A percentile compares a stretch with the other conserved stretches of the same genome.
phyloP scores from a whole-genome alignment of 2,888 invertebrate genomes.

The Diploptera punctata region DNA sequence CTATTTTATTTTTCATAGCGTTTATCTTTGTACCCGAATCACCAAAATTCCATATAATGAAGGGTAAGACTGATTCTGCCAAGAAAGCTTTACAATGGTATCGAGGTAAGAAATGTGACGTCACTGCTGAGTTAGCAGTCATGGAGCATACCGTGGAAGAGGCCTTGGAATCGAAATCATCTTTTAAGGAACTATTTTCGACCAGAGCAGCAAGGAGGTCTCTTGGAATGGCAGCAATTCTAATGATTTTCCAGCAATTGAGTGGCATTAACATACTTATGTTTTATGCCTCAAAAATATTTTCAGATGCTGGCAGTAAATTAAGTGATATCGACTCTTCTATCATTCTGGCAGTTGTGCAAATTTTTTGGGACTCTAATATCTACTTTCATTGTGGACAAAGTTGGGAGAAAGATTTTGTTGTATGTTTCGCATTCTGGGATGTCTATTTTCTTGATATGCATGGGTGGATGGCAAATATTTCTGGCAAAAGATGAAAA shows the following conservation, averaged over 20 bases:
- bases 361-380: constrained; percentile 41
- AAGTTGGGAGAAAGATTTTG: constrained; percentile 42
- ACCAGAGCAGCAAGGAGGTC: constrained; percentile 28
- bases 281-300: constrained; percentile 45
- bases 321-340: constrained; percentile 45
- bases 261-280: constrained; percentile 44
- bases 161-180: constrained; percentile 52
- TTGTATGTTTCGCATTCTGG: constrained; percentile 41
- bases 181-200: constrained; percentile 39
- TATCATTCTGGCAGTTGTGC: constrained; percentile 46
- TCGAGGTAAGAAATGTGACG: constrained; percentile 73
- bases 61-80: constrained; percentile 68
- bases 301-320: constrained; percentile 39
- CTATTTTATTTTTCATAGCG: constrained; percentile 70
- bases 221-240: constrained; percentile 16
- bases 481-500: background rate
- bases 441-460: constrained; percentile 11
- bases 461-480: background rate
- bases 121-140: constrained; percentile 66
- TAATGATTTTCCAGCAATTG: constrained; percentile 25
- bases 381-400: constrained; percentile 43
- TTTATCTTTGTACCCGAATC: constrained; percentile 90
- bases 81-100: constrained; percentile 71
- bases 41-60: constrained; percentile 63
- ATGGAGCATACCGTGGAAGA: constrained; percentile 63